A percentile compares a stretch with the other conserved stretches of the same genome.
These are phyloP conservation scores for Limosa lapponica DNA, from an alignment of 2,797 vertebrate species.

Conservation along the genomic window DNA sequence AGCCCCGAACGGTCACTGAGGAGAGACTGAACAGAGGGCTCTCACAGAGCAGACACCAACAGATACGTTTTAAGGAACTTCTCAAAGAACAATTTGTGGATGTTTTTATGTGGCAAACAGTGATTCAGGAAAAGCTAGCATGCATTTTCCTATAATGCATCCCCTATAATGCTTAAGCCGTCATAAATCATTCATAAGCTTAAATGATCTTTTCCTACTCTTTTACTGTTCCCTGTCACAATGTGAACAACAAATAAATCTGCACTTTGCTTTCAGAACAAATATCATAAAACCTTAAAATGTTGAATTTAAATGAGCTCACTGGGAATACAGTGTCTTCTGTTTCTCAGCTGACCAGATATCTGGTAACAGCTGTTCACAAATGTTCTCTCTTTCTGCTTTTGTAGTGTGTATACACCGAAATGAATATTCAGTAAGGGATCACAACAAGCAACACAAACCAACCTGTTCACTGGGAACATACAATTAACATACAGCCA, in stretches of 20 bases:
- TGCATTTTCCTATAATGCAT: not conserved
- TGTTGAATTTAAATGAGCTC: not conserved
- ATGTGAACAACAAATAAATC: constrained; percentile 15
- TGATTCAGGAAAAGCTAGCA: not conserved
- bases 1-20: accelerated
- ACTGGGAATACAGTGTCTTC: constrained; percentile 8
- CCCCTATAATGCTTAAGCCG: not conserved
- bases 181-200: constrained; percentile 47
- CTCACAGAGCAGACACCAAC: not conserved
- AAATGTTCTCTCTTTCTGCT: not conserved
- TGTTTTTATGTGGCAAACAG: not conserved
- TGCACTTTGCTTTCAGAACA: constrained; percentile 21
- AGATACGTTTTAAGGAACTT: not conserved
- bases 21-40: not conserved
- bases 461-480: constrained; percentile 17
- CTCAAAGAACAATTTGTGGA: not conserved
- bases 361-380: constrained; percentile 42
- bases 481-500: not conserved
- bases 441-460: not conserved
- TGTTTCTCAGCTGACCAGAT: constrained; percentile 58
- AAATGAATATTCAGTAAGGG: constrained; percentile 48
- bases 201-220: constrained; percentile 28
- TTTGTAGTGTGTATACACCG: not conserved
- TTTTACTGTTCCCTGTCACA: not conserved
- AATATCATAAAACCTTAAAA: constrained; percentile 39